Conservation (phyloP, 2,797 vertebrate species). For the Sardinella longiceps region DNA sequence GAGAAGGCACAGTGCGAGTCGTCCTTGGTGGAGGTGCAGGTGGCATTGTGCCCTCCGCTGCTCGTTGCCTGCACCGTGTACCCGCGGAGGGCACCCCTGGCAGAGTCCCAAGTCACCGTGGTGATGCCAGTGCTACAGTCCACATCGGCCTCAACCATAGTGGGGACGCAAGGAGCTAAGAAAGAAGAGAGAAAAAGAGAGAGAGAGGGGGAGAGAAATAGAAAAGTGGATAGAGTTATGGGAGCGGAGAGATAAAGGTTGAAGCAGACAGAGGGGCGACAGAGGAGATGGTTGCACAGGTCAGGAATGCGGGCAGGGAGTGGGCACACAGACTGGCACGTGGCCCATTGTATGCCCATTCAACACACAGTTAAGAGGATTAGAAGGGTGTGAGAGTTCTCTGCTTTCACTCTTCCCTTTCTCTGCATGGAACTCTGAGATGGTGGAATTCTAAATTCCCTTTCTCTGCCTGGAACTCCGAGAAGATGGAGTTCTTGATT, state of each 20-base stretch:
- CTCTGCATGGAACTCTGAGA: too few species aligned
- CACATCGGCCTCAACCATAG: slow-evolving; percentile 45
- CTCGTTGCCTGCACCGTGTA: slow-evolving; percentile 65
- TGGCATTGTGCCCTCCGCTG: slow-evolving; percentile 51
- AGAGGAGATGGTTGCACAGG: background rate
- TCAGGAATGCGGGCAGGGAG: background rate
- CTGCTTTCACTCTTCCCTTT: too few species aligned
- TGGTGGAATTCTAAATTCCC: too few species aligned
- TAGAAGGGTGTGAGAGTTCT: too few species aligned
- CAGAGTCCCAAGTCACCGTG: slow-evolving; percentile 66
- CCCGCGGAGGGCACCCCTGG: slow-evolving; percentile 58
- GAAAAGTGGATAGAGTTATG: background rate
- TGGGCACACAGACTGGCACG: background rate
- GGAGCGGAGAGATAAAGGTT: background rate
- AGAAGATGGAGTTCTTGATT: too few species aligned
- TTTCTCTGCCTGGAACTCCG: too few species aligned
- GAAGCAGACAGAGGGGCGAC: background rate
- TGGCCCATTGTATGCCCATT: slow-evolving; percentile 2
- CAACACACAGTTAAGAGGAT: background rate
- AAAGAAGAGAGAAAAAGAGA: slow-evolving; percentile 18
- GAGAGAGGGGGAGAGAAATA: background rate
- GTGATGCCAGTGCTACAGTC: slow-evolving; percentile 67
- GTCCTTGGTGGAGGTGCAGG: slow-evolving; percentile 53
- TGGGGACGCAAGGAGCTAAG: slow-evolving; percentile 75
- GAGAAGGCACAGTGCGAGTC: slow-evolving; percentile 66